Evolutionary conservation across 2,113 vertebrate genomes (phyloP).

Genomic region (Etheostoma spectabile): DNA sequence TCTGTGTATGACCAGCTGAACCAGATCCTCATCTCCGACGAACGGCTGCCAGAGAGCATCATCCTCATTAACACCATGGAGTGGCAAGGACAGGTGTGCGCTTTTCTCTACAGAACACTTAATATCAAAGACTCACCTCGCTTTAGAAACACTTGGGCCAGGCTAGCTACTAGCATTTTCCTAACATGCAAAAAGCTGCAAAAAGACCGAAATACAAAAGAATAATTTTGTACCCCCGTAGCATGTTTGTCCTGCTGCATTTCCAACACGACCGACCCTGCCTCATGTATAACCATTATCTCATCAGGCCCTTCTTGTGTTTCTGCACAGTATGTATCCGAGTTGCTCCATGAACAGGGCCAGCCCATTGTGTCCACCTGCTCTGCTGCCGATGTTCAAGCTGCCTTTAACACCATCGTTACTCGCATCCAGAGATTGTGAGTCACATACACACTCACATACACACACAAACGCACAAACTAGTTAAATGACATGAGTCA

Average conservation of each 20-base stretch:
- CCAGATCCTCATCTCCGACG: constrained; percentile 87
- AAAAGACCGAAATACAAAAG: not conserved
- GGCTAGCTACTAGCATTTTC: not conserved
- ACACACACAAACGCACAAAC: constrained; percentile 1
- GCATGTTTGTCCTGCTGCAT: constrained; percentile 18
- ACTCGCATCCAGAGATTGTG: constrained; percentile 88
- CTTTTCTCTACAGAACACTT: not conserved
- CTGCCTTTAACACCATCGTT: constrained; percentile 86
- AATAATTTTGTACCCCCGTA: not conserved
- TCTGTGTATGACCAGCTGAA: constrained; percentile 88
- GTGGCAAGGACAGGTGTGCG: constrained; percentile 86
- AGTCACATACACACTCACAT: constrained; percentile 54
- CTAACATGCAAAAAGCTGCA: not conserved
- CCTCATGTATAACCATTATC: constrained; percentile 16
- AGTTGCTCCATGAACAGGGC: constrained; percentile 81
- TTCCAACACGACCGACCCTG: not conserved
- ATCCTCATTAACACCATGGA: constrained; percentile 86
- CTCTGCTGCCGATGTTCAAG: constrained; percentile 84
- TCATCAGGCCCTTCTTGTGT: constrained; percentile 51
- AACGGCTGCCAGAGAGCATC: constrained; percentile 85
- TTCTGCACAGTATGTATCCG: constrained; percentile 78
- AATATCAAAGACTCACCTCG: constrained; percentile 2
- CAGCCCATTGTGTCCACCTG: constrained; percentile 87
- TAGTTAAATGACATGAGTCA: constrained; percentile 9
- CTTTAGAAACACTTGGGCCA: not conserved